Conservation (phyloP, 1,140 invertebrate genomes). For the Lepidostoma basale region DNA sequence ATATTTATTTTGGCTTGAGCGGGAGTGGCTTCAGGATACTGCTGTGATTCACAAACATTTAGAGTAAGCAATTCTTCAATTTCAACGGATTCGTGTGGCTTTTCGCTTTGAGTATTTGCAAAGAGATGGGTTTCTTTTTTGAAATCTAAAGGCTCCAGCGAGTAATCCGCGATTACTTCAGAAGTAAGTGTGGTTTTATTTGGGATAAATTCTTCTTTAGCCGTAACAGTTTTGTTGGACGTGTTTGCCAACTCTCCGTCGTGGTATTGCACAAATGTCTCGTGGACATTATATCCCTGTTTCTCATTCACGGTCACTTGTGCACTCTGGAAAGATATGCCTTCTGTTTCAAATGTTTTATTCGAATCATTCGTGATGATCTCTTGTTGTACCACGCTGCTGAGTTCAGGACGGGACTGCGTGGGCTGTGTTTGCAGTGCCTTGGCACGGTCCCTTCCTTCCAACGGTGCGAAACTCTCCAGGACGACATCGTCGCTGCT, state of each 20-base stretch:
- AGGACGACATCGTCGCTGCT: slow-evolving; percentile 29
- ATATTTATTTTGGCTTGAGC: slow-evolving; percentile 32
- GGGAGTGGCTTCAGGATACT: not conserved
- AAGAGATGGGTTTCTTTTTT: slow-evolving; percentile 8
- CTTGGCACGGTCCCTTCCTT: not conserved
- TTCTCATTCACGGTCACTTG: slow-evolving; percentile 34
- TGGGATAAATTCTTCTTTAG: slow-evolving; percentile 14
- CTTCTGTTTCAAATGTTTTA: slow-evolving; percentile 25
- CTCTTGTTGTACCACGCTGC: slow-evolving; percentile 38
- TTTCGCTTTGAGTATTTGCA: slow-evolving; percentile 44
- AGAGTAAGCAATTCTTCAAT: slow-evolving; percentile 42
- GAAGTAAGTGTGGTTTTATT: slow-evolving; percentile 23
- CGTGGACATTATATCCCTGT: slow-evolving; percentile 26
- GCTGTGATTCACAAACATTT: slow-evolving; percentile 22
- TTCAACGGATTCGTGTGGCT: slow-evolving; percentile 41
- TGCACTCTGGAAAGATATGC: not conserved
- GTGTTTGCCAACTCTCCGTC: slow-evolving; percentile 27
- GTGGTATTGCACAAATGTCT: slow-evolving; percentile 32
- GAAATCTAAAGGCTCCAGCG: slow-evolving; percentile 3
- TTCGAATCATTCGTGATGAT: slow-evolving; percentile 8
- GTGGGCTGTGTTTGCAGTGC: slow-evolving; percentile 22
- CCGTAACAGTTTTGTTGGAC: not conserved
- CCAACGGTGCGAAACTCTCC: slow-evolving; percentile 9
- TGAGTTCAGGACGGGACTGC: slow-evolving; percentile 28
- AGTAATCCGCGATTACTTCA: slow-evolving; percentile 14